Evolutionary conservation across 2,113 vertebrate genomes (phyloP), one percentile per base, ranked within the genome.

Genomic region (Halcyon malimbica): DNA sequence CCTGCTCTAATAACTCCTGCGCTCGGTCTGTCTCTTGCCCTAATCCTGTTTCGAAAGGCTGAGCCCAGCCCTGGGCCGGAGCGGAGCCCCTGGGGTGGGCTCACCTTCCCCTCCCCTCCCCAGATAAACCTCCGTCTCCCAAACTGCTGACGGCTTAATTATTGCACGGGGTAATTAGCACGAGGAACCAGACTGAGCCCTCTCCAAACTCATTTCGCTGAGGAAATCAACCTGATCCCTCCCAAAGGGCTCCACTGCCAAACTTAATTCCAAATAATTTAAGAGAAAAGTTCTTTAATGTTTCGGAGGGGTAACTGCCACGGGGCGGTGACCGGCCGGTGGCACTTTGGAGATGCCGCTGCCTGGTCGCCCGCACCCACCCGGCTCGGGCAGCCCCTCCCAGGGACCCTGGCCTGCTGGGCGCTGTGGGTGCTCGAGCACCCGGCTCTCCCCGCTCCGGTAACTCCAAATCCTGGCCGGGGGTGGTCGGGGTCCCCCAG

Each of bases 1-100:
- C 95, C 96, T 97, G 96, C 96, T 97, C 96, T 96, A 97, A 97
- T 97, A 97, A 97, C 95, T 97, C 94, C 94, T 88, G 93, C 11
- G 4, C 94, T 90, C 31, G 74, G 53, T n/a, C 90, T 87, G 86
- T 96, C 91, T 97, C 96, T 81, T 50, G 89, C 89, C 94, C 95
- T 92, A 91, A 96, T 90, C 92, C 94, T 87, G 92, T 63, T 95
- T 90, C n/a, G 78, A 74, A 63, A 84, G 88, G 96, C 90, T 80
- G 90, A 94, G 95, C 86, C 88, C 81, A 33, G 91, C 70, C 77
- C 76, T 79, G 89, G 89, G 92, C 93, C 1, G 20, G 77, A 54
- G 89, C 11, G 2, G 79, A 84, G 83, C 93, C 95, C 89, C 92
- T 78, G 70, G 83, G 82, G 90, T 89, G 73, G 95, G 93, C 56